Base-by-base conservation (phyloP, 2,113 vertebrate genomes). In the Tachycineta bicolor region DNA sequence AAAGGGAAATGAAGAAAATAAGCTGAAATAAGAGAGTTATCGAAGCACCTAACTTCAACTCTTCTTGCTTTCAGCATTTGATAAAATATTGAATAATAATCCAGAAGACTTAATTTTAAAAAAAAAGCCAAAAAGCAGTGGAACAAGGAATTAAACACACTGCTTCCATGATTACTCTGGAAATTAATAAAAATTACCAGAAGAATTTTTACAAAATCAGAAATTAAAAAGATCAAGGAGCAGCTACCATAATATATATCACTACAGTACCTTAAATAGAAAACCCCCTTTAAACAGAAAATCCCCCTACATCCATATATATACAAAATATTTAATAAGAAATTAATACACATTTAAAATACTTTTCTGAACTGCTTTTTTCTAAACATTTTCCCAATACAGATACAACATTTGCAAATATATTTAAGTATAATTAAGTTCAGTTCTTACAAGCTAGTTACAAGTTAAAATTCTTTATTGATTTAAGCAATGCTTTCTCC, bases 231-330 rank as follows among this genome's bases (percentile, higher is more conserved):
- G 1, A 47, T 44, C 21, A 64, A 49, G 29, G 3, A 83, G 46
- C 41, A 74, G 26, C 7, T 80, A 23, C 23, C 18, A 25, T 59
- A 62, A 50, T 33, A 60, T 12, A 31, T 41, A 53, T n/a, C 11
- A 37, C 12, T 28, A 33, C 11, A 41, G 37, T 28, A 59, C 0
- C 13, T 63, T 67, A 63, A 85, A 60, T 34, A 73, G 9, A 31
- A 89, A 17, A 6, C 9, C 7, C 1, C 4, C 37, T 37, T 37
- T 37, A 63, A 85, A 60, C 39, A 73, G 9, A 31, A 89, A 17
- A 7, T 8, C 7, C 1, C 4, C 3, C 10, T 11, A 9, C 2
- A 29, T 63, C 16, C 8, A 47, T 11, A 79, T 41, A 44, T 19
- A 64, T 4, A 67, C 4, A 81, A 68, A 64, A 52, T 16, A 85